Evolutionary conservation across 2,113 vertebrate species (phyloP).

Genomic region (Scartelaos histophorus): DNA sequence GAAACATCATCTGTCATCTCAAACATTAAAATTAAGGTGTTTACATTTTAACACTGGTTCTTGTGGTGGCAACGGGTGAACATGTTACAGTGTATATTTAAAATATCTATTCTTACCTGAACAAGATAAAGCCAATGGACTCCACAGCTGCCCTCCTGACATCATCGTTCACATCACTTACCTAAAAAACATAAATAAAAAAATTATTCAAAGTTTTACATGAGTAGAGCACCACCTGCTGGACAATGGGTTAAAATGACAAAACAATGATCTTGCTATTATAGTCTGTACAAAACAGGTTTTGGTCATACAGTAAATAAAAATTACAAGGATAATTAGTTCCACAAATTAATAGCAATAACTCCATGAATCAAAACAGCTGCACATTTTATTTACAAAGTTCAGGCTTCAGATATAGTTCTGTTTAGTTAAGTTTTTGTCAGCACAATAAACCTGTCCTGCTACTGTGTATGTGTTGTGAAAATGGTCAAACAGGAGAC

Average conservation of each 20-base stretch:
- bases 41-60: too few relatives aligned
- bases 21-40: not conserved
- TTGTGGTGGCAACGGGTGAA: too few relatives aligned
- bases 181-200: conserved; percentile 75
- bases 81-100: not conserved
- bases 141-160: conserved; percentile 96
- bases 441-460: conserved; percentile 28
- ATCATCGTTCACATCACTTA: conserved; percentile 97
- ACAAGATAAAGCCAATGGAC: conserved; percentile 97
- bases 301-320: not conserved
- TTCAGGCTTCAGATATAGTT: not conserved
- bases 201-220: not conserved
- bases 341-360: not conserved
- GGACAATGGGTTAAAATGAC: conserved; percentile 30
- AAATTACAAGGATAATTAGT: not conserved
- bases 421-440: conserved; percentile 1
- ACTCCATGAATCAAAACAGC: not conserved
- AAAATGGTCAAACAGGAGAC: conserved; percentile 26
- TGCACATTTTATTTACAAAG: not conserved
- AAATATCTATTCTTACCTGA: conserved; percentile 84
- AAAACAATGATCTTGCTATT: too few relatives aligned
- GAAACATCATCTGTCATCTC: not conserved
- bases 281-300: not conserved
- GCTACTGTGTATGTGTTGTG: conserved; percentile 8
- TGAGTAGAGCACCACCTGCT: conserved; percentile 60